Evolutionary conservation across 2,888 invertebrate genomes (phyloP).

Genomic region (Zaprionus obscuricornis): DNA sequence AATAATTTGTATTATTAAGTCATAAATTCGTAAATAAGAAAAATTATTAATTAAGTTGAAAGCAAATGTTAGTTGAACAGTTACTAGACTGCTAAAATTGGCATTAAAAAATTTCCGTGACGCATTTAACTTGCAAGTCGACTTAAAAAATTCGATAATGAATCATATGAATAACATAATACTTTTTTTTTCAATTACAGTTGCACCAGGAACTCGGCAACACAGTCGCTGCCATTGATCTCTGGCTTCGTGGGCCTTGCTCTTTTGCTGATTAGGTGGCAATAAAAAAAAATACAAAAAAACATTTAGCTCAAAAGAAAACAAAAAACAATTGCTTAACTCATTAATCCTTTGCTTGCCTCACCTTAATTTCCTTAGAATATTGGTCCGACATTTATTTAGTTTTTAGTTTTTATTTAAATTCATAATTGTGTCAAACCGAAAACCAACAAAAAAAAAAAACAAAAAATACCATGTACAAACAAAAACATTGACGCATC

Average conservation of each 20-base stretch:
- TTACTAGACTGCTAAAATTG: no score
- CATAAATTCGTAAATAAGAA: no score
- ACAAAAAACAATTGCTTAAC: constrained; percentile 13
- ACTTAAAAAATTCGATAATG: no score
- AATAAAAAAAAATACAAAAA: constrained; percentile 29
- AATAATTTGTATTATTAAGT: no score
- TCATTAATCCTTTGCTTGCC: constrained; percentile 27
- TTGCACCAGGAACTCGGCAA: constrained; percentile 52
- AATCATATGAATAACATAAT: no score
- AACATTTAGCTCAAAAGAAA: constrained; percentile 13
- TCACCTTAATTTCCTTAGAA: constrained; percentile 9
- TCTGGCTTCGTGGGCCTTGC: constrained; percentile 55
- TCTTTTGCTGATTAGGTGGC: constrained; percentile 50
- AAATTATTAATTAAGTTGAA: no score
- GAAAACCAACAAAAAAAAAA: not conserved
- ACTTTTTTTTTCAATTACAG: constrained; percentile 26
- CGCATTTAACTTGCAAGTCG: no score
- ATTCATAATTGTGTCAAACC: constrained; percentile 31
- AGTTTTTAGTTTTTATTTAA: constrained; percentile 67
- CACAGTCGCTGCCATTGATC: constrained; percentile 53
- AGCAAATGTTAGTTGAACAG: no score
- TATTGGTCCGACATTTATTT: constrained; percentile 59
- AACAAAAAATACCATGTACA: not conserved
- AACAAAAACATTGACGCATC: constrained; percentile 32
- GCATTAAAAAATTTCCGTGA: no score